phyloP scores from a whole-genome alignment of 2,113 vertebrate species.

The Petrocephalus zakoni region DNA sequence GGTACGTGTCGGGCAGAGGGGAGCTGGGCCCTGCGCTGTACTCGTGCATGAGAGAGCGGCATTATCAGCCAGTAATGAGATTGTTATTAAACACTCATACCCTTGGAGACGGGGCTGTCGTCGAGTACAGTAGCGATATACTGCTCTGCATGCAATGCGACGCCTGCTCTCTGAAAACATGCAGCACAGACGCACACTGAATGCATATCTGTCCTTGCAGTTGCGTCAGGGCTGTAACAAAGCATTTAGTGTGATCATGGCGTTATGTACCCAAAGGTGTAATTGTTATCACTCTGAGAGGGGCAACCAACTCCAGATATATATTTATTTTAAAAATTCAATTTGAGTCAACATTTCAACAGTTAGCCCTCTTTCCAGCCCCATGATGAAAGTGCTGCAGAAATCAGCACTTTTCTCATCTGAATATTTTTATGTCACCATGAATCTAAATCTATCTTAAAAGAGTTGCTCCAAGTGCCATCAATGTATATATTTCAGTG shows the following conservation, averaged over 20 bases:
- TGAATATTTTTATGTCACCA: not conserved
- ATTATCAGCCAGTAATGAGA: slow-evolving; percentile 60
- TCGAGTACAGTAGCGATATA: slow-evolving; percentile 37
- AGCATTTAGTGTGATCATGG: not conserved
- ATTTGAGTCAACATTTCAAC: not conserved
- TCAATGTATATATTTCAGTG: not conserved
- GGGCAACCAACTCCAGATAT: not conserved
- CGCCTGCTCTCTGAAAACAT: not conserved
- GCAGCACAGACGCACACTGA: too few species aligned
- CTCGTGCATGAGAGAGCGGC: slow-evolving; percentile 56
- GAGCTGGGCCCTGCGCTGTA: slow-evolving; percentile 60
- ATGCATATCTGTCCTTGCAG: not conserved
- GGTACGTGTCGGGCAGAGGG: slow-evolving; percentile 38
- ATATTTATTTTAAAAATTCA: not conserved
- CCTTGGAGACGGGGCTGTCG: slow-evolving; percentile 49
- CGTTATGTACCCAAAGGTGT: not conserved
- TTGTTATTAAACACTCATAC: slow-evolving; percentile 62
- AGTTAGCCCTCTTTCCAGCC: not conserved
- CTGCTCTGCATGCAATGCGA: slow-evolving; percentile 14
- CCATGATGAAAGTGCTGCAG: not conserved
- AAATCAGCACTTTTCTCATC: not conserved
- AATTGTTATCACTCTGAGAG: not conserved
- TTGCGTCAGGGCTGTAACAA: not conserved
- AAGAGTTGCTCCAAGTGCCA: not conserved
- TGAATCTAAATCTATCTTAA: not conserved